A percentile compares a stretch with the other conserved stretches of the same genome.
Conservation (phyloP, 2,888 invertebrate species). For the Cremastinae sp. region DNA sequence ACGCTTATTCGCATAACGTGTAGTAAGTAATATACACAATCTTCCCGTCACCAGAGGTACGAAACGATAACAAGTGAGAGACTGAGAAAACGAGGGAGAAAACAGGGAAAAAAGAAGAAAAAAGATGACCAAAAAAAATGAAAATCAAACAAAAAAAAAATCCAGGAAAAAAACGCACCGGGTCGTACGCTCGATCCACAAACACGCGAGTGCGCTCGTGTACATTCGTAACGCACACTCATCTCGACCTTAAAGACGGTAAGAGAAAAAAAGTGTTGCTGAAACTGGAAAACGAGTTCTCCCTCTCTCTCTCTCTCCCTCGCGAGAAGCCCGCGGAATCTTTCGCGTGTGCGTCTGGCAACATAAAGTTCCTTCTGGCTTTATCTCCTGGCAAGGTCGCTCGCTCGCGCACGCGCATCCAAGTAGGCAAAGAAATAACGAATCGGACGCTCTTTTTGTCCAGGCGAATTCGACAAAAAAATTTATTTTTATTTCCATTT, state of each 20-base stretch:
- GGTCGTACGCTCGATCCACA: constrained; percentile 41
- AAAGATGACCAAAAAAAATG: background rate
- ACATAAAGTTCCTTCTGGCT: constrained; percentile 53
- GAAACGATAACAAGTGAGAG: constrained; percentile 54
- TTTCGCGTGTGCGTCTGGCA: constrained; percentile 16
- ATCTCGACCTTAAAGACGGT: constrained; percentile 35
- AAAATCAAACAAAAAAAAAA: constrained; percentile 3
- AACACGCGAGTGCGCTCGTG: constrained; percentile 3
- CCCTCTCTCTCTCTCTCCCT: constrained; percentile 3
- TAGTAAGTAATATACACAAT: constrained; percentile 45
- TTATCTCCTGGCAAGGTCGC: constrained; percentile 59
- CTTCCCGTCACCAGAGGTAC: constrained; percentile 37
- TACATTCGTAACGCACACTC: constrained; percentile 9
- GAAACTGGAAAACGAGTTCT: constrained; percentile 58
- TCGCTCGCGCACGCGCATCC: constrained; percentile 32
- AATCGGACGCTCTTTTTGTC: constrained; percentile 38
- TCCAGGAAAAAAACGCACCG: constrained; percentile 3
- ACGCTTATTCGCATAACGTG: constrained; percentile 4
- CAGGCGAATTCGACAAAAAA: constrained; percentile 31
- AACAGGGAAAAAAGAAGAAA: background rate
- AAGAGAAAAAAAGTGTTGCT: constrained; percentile 47
- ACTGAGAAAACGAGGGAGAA: constrained; percentile 2
- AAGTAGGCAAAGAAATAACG: constrained; percentile 54
- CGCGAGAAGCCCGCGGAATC: constrained; percentile 39
- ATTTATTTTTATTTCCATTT: constrained; percentile 20